Evolutionary conservation across 2,888 invertebrate genomes (phyloP), one percentile per base, ranked within the genome.

Genomic region (Baccha elongata): DNA sequence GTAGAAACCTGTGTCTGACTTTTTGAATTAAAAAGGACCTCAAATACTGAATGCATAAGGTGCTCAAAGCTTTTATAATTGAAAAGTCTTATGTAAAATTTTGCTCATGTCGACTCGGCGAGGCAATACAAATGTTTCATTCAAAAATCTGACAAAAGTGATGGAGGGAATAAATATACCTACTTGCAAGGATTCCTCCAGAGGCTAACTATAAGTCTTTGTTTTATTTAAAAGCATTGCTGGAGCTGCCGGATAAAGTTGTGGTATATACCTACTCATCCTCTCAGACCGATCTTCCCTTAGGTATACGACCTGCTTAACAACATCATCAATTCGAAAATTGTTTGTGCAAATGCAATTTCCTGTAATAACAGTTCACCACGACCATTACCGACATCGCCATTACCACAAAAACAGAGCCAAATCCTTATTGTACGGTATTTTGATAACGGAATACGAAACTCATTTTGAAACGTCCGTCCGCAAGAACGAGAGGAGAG

Each of bases 301-400:
- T n/a, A n/a, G n/a, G n/a, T n/a, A n/a, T n/a, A n/a, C n/a, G n/a
- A 17, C 6, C 10, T 23, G 40, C 53, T 37, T n/a, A 65, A 76
- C 72, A 83, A 67, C 72, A 76, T 67, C 81, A 83, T 83, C 78
- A 71, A 78, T 78, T 78, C 78, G 67, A 83, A 83, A 83, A 83
- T 71, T 72, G 81, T 83, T 83, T 83, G 81, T 83, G 78, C 81
- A 83, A 83, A 83, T 83, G 81, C 81, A 83, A 83, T 83, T 83
- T 83, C 81, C 81, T 83, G 81, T 83, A 83, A 83, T 81, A 83
- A 78, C 67, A 83, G 81, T 68, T 83, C 72, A 67, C 71, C 81
- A 67, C 62, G 71, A 65, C 75, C 81, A 81, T 81, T 75, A 73
- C 79, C 79, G 46, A 65, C 67, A 78, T 76, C 62, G 78, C 74